Base-by-base conservation (phyloP, 2,797 vertebrate species). In the Mionectes olivaceus region DNA sequence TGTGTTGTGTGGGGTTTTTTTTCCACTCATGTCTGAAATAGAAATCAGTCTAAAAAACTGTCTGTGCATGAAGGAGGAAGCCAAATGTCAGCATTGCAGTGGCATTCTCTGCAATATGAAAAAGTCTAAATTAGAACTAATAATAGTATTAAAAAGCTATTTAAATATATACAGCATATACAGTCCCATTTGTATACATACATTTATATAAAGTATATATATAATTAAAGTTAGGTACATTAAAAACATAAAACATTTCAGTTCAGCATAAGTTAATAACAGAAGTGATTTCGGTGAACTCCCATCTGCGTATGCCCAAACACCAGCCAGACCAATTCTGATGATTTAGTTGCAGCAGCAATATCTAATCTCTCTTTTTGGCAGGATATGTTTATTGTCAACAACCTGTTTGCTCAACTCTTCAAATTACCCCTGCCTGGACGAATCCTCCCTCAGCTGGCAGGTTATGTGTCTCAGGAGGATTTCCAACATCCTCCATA, bases 151-250 rank as follows among this genome's bases (percentile, higher is more conserved):
- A 91, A 97, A 97, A 96, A 88, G 90, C 85, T 96, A 93, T 97
- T 93, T 97, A 95, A 95, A 94, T 96, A 94, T 97, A 81, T 94
- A 91, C 83, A 93, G 78, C 75, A 74, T 97, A 94, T 97, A 97
- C 97, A 97, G 71, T 70, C 87, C 65, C 11, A 18, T 96, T 95
- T 83, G 95, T 95, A 96, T 95, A 93, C 96, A 89, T 95, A 96
- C 85, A 96, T 84, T 92, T 97, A 96, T 97, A 96, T 97, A 97
- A 97, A 97, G 95, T 93, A 90, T 94, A 93, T 95, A 67, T 97
- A 93, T 92, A 94, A 96, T 93, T 93, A 95, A 97, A 89, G 50
- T 81, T 93, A 93, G 65, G 78, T 96, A 93, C 83, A 92, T 83
- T 87, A 93, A 95, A 95, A 95, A 3, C 92, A 84, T 95, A 80